phyloP scores from a whole-genome alignment of 2,113 vertebrate species.

The Muntiacus muntjak region DNA sequence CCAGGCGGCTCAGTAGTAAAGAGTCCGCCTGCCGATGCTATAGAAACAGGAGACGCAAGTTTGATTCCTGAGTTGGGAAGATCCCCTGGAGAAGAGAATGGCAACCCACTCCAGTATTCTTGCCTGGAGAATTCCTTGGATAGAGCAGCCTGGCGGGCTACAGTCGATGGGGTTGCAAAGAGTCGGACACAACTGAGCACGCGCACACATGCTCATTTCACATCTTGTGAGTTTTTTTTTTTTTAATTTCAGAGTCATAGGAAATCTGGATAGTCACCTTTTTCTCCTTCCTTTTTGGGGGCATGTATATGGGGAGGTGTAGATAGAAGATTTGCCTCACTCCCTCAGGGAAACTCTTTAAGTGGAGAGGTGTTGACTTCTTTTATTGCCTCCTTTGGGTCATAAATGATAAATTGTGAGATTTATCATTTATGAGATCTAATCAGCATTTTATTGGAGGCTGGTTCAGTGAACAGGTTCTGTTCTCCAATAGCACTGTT shows the following conservation, averaged over 20 bases:
- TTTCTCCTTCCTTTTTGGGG: background rate
- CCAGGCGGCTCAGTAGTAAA: background rate
- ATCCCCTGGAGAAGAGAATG: background rate
- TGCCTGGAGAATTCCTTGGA: background rate
- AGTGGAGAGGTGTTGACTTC: background rate
- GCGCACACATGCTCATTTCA: background rate
- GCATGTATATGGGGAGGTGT: background rate
- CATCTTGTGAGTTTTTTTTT: background rate
- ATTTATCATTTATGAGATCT: background rate
- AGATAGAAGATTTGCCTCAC: background rate
- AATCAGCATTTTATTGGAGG: slow-evolving; percentile 34
- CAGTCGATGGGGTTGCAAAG: background rate
- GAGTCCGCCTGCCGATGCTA: background rate
- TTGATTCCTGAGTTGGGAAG: background rate
- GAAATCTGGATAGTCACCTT: background rate
- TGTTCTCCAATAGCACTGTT: background rate
- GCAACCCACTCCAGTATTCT: background rate
- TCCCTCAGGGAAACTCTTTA: background rate
- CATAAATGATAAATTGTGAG: slow-evolving; percentile 11
- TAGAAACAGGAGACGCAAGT: background rate
- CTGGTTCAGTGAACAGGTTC: slow-evolving; percentile 5
- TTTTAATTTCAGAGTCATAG: background rate
- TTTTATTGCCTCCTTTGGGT: background rate
- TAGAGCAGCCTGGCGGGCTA: background rate
- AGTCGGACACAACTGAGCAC: background rate